Evolutionary conservation across 2,888 invertebrate genomes (phyloP).

Genomic region (Acronicta aceris): DNA sequence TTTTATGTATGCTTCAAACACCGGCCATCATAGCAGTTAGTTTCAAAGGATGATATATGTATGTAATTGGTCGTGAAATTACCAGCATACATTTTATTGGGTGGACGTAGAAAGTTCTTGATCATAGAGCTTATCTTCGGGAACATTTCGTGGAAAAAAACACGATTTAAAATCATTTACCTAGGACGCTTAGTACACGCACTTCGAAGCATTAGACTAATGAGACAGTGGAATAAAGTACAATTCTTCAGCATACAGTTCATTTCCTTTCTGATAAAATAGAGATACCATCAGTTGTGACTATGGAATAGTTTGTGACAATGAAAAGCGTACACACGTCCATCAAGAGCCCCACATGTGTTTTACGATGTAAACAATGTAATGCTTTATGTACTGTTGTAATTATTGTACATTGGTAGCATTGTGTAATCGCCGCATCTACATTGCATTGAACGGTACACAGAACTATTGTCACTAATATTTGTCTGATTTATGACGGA

Average conservation of each 20-base stretch:
- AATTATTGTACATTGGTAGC: conserved; percentile 24
- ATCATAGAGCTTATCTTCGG: no score
- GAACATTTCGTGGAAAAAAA: no score
- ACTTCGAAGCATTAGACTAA: no score
- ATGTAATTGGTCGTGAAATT: no score
- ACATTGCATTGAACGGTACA: conserved; percentile 31
- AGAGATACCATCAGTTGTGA: conserved; percentile 52
- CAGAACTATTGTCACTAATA: conserved; percentile 23
- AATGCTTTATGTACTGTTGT: conserved; percentile 50
- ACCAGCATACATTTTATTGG: no score
- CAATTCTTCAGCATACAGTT: background rate
- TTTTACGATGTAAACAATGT: conserved; percentile 66
- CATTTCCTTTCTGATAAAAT: conserved; percentile 41
- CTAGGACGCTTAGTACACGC: no score
- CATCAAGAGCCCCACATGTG: conserved; percentile 61
- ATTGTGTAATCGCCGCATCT: conserved; percentile 18
- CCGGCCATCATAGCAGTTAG: no score
- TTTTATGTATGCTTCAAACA: no score
- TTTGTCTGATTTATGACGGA: background rate
- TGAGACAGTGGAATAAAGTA: no score
- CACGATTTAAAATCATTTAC: no score
- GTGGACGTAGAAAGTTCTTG: no score
- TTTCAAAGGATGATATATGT: no score
- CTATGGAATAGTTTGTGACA: conserved; percentile 70
- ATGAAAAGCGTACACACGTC: conserved; percentile 57